A percentile compares a stretch with the other conserved stretches of the same genome.
Conservation (phyloP, 2,888 invertebrate species). For the Phlogophora meticulosa region DNA sequence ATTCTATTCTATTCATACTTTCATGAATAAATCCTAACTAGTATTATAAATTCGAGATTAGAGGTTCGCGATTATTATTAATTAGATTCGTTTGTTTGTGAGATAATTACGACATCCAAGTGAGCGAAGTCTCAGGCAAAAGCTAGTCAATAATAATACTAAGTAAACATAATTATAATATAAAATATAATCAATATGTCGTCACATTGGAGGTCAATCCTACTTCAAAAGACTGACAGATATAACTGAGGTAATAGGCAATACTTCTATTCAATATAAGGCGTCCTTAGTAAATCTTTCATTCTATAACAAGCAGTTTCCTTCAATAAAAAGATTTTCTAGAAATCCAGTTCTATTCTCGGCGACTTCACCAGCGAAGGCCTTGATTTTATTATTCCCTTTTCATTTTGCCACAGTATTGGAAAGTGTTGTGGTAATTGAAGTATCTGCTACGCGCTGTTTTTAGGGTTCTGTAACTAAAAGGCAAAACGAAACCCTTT, state of each 20-base stretch:
- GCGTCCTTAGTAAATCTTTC: constrained; percentile 10
- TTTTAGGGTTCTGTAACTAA: no score
- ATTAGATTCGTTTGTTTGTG: no score
- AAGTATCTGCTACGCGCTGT: background rate
- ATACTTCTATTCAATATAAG: background rate
- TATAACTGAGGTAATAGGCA: constrained; percentile 2
- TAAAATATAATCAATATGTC: constrained; percentile 15
- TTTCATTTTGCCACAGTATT: background rate
- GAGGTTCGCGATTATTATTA: no score
- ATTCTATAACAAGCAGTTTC: background rate
- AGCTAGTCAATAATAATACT: no score
- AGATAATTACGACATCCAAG: no score
- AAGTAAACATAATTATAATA: no score
- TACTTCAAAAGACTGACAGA: constrained; percentile 15
- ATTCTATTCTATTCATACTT: no score
- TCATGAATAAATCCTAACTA: no score
- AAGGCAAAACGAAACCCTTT: no score
- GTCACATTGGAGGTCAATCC: constrained; percentile 14
- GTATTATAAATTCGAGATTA: no score
- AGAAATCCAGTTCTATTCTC: constrained; percentile 6
- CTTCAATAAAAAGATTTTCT: constrained; percentile 8
- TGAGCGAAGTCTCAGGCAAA: no score
- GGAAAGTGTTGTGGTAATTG: background rate
- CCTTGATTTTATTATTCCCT: constrained; percentile 1
- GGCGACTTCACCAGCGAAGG: background rate